A percentile compares a stretch with the other conserved stretches of the same genome.
Conservation (phyloP, 2,797 vertebrate species). For the Hydrolagus colliei region DNA sequence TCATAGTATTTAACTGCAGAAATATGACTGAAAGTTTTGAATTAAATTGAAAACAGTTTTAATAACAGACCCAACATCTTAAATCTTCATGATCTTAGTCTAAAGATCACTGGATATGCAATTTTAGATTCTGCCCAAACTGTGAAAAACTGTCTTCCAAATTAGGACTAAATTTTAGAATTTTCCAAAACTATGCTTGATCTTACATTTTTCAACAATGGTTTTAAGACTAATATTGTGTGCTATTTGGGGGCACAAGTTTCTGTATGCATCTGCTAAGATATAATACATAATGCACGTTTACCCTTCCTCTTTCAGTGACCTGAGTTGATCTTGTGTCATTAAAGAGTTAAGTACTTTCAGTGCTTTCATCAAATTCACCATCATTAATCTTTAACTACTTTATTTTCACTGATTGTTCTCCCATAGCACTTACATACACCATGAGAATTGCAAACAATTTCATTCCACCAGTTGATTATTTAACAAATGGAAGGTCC, state of each 20-base stretch:
- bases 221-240: no score
- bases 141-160: no score
- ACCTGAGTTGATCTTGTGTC: not conserved
- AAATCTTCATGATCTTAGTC: no score
- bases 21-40: not conserved
- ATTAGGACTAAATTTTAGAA: no score
- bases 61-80: no score
- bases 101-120: no score
- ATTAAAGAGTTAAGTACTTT: constrained; percentile 24
- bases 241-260: no score
- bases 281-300: no score
- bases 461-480: constrained; percentile 22
- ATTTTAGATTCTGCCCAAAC: no score
- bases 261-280: no score
- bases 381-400: constrained; percentile 24
- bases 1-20: not conserved
- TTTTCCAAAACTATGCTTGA: no score
- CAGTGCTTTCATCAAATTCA: constrained; percentile 2
- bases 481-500: constrained; percentile 28
- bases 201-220: no score
- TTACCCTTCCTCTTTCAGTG: not conserved
- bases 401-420: constrained; percentile 27
- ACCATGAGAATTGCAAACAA: constrained; percentile 28
- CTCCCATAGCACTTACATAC: constrained; percentile 28
- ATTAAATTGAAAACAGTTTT: not conserved